phyloP scores from a whole-genome alignment of 92 coral and sea anemone species.

The Pocillopora meandrina region DNA sequence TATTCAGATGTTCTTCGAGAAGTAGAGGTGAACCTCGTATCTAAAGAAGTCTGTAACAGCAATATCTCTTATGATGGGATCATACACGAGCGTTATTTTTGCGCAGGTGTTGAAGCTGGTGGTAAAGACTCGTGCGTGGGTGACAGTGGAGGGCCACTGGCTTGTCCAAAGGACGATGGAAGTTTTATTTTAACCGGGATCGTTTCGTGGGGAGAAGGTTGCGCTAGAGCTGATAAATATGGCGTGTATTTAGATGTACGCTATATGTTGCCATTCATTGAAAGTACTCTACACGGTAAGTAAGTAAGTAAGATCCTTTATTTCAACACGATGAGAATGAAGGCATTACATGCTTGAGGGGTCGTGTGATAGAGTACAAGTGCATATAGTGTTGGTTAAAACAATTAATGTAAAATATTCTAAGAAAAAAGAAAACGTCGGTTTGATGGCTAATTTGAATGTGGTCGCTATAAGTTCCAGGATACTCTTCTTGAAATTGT shows the following conservation, averaged over 20 bases:
- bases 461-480: too few relatives aligned
- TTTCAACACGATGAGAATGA: too few relatives aligned
- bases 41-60: slow-evolving; percentile 79
- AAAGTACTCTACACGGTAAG: slow-evolving; percentile 68
- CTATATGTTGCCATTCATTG: slow-evolving; percentile 75
- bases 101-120: slow-evolving; percentile 86
- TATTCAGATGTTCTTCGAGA: slow-evolving; percentile 85
- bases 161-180: slow-evolving; percentile 74
- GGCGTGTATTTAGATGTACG: slow-evolving; percentile 95
- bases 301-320: background rate
- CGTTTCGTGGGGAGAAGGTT: slow-evolving; percentile 92
- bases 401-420: too few relatives aligned
- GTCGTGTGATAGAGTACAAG: too few relatives aligned
- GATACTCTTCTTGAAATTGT: too few relatives aligned
- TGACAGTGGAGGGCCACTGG: slow-evolving; percentile 92
- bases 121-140: slow-evolving; percentile 77
- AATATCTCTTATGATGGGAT: slow-evolving; percentile 72
- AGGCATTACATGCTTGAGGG: too few relatives aligned
- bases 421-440: background rate
- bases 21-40: slow-evolving; percentile 72
- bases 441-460: too few relatives aligned
- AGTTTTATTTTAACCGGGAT: slow-evolving; percentile 80
- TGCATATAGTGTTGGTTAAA: too few relatives aligned
- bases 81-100: slow-evolving; percentile 68
- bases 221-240: slow-evolving; percentile 87